phyloP scores from a whole-genome alignment of 2,888 invertebrate genomes.

The Thumatha senex region DNA sequence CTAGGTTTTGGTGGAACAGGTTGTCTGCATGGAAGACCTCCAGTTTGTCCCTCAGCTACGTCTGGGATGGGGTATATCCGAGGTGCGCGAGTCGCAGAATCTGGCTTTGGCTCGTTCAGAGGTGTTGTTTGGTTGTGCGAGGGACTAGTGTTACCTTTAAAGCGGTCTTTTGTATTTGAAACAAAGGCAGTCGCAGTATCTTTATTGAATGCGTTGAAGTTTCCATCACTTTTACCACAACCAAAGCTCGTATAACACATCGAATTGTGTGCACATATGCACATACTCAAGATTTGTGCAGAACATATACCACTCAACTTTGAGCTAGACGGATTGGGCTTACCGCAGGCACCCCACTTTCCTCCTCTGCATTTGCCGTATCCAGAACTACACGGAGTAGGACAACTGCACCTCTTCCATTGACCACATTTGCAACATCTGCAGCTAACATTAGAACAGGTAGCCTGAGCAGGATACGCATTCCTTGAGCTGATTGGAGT shows the following conservation, averaged over 20 bases:
- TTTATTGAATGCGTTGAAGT: background rate
- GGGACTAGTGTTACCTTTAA: background rate
- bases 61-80: background rate
- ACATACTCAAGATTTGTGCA: too few relatives aligned
- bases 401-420: background rate
- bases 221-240: background rate
- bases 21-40: background rate
- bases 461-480: background rate
- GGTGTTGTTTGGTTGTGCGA: background rate
- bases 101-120: background rate
- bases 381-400: background rate
- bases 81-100: background rate
- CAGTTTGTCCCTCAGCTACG: background rate
- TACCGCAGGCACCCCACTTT: background rate
- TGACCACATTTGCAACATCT: background rate
- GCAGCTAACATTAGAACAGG: background rate
- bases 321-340: background rate
- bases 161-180: background rate
- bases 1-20: background rate
- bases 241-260: background rate
- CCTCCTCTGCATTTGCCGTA: background rate
- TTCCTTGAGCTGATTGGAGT: background rate
- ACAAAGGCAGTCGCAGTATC: background rate
- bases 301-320: background rate
- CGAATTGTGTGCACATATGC: too few relatives aligned